Conservation (phyloP, 2,797 vertebrate genomes). For the Oreochromis grahami region DNA sequence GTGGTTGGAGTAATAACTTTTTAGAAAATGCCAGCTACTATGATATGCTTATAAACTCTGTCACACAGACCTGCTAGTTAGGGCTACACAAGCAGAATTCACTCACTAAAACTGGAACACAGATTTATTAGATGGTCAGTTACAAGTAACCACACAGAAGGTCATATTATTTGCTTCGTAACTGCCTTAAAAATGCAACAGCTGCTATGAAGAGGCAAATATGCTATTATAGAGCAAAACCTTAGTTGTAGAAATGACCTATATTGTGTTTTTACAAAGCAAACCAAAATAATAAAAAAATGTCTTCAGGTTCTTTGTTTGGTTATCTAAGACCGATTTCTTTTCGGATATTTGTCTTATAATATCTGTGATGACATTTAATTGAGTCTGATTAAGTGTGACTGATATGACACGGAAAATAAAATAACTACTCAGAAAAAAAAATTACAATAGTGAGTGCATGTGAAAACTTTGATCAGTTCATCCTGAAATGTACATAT, state of each 20-base stretch:
- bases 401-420: neutral
- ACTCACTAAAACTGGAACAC: neutral
- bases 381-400: neutral
- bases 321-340: accelerated
- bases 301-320: neutral
- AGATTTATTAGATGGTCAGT: neutral
- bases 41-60: neutral
- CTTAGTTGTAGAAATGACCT: neutral
- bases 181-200: neutral
- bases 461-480: neutral
- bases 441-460: neutral
- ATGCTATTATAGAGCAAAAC: neutral
- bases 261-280: neutral
- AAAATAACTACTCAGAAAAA: neutral
- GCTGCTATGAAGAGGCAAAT: neutral
- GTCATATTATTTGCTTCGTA: neutral
- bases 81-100: neutral
- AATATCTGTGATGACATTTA: neutral
- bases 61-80: neutral
- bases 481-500: neutral
- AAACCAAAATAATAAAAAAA: neutral
- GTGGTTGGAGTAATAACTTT: neutral
- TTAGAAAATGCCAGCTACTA: neutral
- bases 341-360: neutral
- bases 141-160: neutral